A percentile compares a stretch with the other conserved stretches of the same genome.
These are phyloP conservation scores for Spinibarbus caldwelli DNA, from an alignment of 2,797 vertebrate genomes.

Conservation along the genomic window DNA sequence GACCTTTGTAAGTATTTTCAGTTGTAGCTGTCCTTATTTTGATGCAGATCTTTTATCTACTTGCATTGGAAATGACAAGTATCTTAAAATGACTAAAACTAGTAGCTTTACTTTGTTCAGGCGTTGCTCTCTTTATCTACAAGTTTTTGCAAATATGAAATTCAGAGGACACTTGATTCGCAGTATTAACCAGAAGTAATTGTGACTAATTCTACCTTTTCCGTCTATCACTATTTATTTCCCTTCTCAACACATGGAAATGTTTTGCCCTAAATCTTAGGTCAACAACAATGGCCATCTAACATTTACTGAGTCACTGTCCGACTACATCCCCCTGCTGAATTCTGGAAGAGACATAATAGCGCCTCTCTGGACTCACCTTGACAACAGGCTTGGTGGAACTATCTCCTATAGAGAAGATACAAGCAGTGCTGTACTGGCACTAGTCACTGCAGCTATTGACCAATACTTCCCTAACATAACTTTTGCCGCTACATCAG, in stretches of 20 bases:
- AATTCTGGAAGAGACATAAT: slow-evolving; percentile 30
- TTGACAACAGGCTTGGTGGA: background rate
- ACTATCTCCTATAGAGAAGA: slow-evolving; percentile 33
- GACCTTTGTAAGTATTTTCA: background rate
- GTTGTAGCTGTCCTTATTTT: background rate
- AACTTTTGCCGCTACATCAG: slow-evolving; percentile 8
- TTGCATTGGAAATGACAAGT: too few relatives aligned
- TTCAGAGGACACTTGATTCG: too few relatives aligned
- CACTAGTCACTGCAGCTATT: background rate
- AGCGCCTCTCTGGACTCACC: slow-evolving; percentile 46
- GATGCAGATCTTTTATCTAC: too few relatives aligned
- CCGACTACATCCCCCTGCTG: background rate
- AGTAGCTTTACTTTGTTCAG: too few relatives aligned
- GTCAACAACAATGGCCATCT: background rate
- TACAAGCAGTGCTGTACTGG: slow-evolving; percentile 9
- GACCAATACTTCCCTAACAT: background rate
- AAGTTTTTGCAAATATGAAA: too few relatives aligned
- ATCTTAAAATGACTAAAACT: too few relatives aligned
- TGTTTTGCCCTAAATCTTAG: background rate
- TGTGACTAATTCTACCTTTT: too few relatives aligned
- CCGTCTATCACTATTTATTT: background rate
- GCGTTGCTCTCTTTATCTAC: too few relatives aligned
- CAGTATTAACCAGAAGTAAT: too few relatives aligned
- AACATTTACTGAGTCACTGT: background rate
- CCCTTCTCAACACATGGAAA: background rate